These are phyloP conservation scores for Buteo buteo DNA, from an alignment of 2,113 vertebrate species.

Conservation along the genomic window DNA sequence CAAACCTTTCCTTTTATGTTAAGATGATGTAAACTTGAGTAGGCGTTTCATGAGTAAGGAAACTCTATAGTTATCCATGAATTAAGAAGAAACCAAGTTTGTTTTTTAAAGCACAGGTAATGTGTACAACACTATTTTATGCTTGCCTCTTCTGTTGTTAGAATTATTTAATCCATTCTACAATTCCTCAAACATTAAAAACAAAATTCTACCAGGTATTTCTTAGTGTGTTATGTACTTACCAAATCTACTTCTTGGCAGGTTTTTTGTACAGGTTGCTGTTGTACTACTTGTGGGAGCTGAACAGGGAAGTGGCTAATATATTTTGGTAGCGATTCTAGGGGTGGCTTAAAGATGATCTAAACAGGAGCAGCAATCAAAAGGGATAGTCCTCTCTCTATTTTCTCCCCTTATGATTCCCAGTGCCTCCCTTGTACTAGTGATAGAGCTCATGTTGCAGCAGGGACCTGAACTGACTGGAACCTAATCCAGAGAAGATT, in stretches of 20 bases:
- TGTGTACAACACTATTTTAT: neutral
- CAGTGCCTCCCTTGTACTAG: neutral
- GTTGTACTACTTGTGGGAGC: neutral
- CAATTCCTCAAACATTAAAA: neutral
- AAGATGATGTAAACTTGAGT: neutral
- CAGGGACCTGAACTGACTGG: neutral
- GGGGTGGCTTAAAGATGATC: neutral
- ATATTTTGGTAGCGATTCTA: neutral
- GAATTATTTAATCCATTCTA: neutral
- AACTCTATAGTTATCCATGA: neutral
- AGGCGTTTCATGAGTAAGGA: neutral
- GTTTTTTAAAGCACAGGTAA: neutral
- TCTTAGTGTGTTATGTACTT: neutral
- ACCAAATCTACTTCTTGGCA: neutral
- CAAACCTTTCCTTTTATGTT: neutral
- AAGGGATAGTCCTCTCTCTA: neutral
- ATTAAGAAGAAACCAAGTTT: neutral
- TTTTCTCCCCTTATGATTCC: neutral
- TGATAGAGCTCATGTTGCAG: neutral
- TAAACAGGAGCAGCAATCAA: neutral
- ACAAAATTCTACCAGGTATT: neutral
- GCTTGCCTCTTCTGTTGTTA: neutral
- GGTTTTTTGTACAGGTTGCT: neutral
- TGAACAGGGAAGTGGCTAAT: neutral
- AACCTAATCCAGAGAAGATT: neutral